Percentiles rank a stretch among this genome's conserved stretches.
phyloP scores from a whole-genome alignment of 2,797 vertebrate genomes.

The Sebastes vulpes region DNA sequence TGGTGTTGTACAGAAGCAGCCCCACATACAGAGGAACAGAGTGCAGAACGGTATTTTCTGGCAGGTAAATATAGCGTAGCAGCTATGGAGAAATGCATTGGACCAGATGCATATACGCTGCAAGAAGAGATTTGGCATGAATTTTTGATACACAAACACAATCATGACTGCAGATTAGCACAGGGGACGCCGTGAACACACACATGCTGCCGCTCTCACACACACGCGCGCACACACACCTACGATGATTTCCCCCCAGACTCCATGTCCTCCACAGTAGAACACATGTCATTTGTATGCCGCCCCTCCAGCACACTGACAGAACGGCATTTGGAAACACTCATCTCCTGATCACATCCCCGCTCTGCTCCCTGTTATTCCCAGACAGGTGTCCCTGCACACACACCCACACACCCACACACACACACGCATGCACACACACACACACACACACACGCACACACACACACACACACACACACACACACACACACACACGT shows the following conservation, averaged over 20 bases:
- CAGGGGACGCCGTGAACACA: constrained; percentile 14
- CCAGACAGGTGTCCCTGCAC: constrained; percentile 65
- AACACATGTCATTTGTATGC: constrained; percentile 74
- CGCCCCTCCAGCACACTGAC: constrained; percentile 59
- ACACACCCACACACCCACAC: not conserved
- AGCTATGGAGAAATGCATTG: not conserved
- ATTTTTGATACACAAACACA: constrained; percentile 55
- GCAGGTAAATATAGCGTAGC: not conserved
- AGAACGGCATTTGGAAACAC: constrained; percentile 73
- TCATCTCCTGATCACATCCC: constrained; percentile 71
- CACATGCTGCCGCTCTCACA: not conserved
- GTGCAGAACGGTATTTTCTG: not conserved
- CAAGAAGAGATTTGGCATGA: constrained; percentile 39
- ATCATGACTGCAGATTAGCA: constrained; percentile 54
- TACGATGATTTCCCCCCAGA: constrained; percentile 73
- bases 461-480: not conserved
- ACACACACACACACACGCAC: constrained; percentile 1
- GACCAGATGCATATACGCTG: constrained; percentile 1
- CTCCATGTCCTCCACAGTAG: constrained; percentile 61
- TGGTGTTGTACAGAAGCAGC: not conserved
- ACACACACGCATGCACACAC: not conserved
- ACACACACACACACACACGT: not conserved
- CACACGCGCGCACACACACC: constrained; percentile 25
- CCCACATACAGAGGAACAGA: not conserved
- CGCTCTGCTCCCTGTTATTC: constrained; percentile 62